Evolutionary conservation across 2,797 vertebrate species (phyloP).

Genomic region (Orientallactaga sibirica): DNA sequence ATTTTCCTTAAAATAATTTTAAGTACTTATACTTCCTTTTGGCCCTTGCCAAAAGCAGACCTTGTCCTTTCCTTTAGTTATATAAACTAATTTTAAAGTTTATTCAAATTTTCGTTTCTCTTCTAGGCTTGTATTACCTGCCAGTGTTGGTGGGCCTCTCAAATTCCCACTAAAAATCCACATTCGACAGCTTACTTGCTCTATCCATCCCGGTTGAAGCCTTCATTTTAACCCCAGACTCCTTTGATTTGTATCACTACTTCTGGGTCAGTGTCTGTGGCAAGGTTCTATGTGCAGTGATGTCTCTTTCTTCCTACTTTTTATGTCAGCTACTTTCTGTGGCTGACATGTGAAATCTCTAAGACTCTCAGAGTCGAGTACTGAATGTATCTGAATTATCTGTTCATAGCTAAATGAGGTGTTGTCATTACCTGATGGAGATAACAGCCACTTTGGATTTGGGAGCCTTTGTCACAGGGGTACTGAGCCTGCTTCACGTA

Average conservation of each 20-base stretch:
- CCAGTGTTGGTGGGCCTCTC: neutral
- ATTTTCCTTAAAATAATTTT: conserved; percentile 49
- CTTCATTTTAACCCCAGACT: neutral
- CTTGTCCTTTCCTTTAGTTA: neutral
- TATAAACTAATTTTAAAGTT: neutral
- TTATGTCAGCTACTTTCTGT: neutral
- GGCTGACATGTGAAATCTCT: conserved; percentile 4
- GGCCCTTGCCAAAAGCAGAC: neutral
- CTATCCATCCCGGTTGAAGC: neutral
- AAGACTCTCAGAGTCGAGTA: neutral
- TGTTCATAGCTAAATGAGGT: neutral
- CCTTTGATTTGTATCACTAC: neutral
- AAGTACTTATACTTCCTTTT: conserved; percentile 2
- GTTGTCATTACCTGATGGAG: neutral
- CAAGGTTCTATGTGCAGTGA: neutral
- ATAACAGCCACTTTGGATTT: neutral
- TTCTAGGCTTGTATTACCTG: neutral
- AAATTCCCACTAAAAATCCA: neutral
- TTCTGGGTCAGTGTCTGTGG: neutral
- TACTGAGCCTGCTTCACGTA: neutral
- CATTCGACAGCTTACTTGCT: neutral
- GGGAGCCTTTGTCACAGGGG: neutral
- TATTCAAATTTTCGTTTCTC: neutral
- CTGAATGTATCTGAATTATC: conserved; percentile 18
- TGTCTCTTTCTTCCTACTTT: neutral